phyloP scores from a whole-genome alignment of 2,113 vertebrate species.

The Aptenodytes forsteri region DNA sequence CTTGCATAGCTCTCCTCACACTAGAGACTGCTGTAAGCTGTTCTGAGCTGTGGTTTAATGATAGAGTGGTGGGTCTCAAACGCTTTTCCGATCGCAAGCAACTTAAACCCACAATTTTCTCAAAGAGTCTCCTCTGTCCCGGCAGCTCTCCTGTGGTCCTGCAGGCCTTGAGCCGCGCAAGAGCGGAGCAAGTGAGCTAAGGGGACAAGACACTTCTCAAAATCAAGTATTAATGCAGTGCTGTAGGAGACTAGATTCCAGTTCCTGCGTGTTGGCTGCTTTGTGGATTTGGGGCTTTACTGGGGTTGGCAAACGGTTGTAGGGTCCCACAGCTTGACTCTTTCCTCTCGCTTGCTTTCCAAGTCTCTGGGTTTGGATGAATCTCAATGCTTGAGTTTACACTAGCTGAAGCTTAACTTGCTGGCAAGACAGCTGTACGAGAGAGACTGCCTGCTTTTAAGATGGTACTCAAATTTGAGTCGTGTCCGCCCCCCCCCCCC shows the following conservation, averaged over 20 bases:
- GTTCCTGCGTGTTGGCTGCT: background rate
- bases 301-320: background rate
- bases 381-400: background rate
- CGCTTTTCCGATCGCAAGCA: background rate
- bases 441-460: background rate
- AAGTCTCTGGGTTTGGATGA: background rate
- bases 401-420: background rate
- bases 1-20: background rate
- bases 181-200: background rate
- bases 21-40: background rate
- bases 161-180: background rate
- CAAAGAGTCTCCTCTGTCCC: background rate
- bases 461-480: background rate
- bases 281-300: background rate
- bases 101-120: background rate
- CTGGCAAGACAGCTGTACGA: background rate
- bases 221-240: background rate
- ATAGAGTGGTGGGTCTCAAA: background rate
- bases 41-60: background rate
- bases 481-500: fast-evolving
- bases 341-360: background rate
- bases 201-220: background rate
- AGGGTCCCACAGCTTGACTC: background rate
- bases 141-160: background rate
- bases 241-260: background rate